A percentile compares a stretch with the other conserved stretches of the same genome.
Conservation (phyloP, 2,888 invertebrate species). For the Dendrolimus pini region DNA sequence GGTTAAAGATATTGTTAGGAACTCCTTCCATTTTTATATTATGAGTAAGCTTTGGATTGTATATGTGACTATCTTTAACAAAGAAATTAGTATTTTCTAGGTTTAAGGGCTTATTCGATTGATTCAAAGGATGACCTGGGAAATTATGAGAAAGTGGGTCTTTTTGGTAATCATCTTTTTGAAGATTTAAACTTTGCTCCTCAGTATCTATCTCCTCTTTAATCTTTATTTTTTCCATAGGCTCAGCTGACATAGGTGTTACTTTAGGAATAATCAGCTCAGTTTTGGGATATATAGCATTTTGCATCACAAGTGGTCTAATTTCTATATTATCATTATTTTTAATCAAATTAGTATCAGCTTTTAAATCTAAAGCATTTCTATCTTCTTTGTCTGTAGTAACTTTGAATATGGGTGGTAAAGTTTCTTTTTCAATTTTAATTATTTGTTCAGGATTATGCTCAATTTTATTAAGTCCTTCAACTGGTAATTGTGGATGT, state of each 20-base stretch:
- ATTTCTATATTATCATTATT: constrained; percentile 44
- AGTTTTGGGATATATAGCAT: constrained; percentile 69
- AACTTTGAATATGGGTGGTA: constrained; percentile 45
- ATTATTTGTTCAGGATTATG: constrained; percentile 41
- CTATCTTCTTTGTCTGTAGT: constrained; percentile 56
- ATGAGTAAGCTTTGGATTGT: constrained; percentile 60
- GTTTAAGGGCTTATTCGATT: constrained; percentile 59
- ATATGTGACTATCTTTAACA: constrained; percentile 65
- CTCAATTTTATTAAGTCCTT: constrained; percentile 50
- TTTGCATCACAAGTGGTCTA: constrained; percentile 39
- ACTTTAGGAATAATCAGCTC: constrained; percentile 80
- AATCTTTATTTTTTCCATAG: constrained; percentile 67
- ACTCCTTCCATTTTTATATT: constrained; percentile 66
- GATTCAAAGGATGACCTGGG: constrained; percentile 50
- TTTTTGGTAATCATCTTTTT: constrained; percentile 64
- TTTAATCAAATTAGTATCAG: constrained; percentile 45
- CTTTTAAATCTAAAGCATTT: constrained; percentile 57
- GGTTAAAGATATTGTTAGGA: constrained; percentile 58
- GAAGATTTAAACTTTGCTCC: constrained; percentile 55
- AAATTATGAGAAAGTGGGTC: constrained; percentile 67
- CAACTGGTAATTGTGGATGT: constrained; percentile 32
- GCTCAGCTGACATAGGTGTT: constrained; percentile 69
- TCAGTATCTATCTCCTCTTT: constrained; percentile 71
- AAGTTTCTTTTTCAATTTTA: constrained; percentile 59
- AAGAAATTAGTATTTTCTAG: constrained; percentile 68